phyloP scores from a whole-genome alignment of 2,113 vertebrate genomes.

The Leptobrachium leishanense region DNA sequence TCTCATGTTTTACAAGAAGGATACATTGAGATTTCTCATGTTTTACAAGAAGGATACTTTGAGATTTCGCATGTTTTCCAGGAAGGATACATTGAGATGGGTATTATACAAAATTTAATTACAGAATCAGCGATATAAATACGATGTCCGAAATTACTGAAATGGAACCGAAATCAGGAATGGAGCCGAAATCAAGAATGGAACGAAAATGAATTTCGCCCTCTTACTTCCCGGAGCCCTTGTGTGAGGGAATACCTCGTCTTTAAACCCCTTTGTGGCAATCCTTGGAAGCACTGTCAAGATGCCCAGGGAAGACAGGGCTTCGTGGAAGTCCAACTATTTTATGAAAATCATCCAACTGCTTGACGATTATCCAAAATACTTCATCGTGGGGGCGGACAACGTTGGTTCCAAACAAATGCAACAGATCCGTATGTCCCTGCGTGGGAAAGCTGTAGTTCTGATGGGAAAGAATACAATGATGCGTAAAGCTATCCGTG shows the following conservation, averaged over 20 bases:
- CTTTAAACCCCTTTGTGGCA: constrained; percentile 97
- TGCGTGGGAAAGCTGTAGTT: constrained; percentile 89
- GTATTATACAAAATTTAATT: no score
- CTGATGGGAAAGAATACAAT: constrained; percentile 98
- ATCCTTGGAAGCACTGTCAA: constrained; percentile 98
- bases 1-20: no score
- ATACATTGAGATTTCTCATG: no score
- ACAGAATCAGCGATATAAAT: no score
- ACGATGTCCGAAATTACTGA: no score
- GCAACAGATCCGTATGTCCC: constrained; percentile 96
- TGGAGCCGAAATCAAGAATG: no score
- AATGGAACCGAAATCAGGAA: no score
- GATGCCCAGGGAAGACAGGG: constrained; percentile 99
- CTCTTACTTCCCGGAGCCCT: no score
- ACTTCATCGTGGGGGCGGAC: constrained; percentile 96
- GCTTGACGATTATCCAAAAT: constrained; percentile 96
- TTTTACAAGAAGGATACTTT: no score
- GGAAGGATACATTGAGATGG: no score
- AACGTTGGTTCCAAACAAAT: constrained; percentile 98
- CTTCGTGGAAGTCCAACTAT: constrained; percentile 98
- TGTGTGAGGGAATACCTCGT: constrained; percentile 78
- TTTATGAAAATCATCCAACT: constrained; percentile 99
- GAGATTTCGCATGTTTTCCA: no score
- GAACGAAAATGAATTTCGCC: no score
- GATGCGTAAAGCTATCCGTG: constrained; percentile 98